Conservation (phyloP, 2,888 invertebrate genomes). For the Slavum lentiscoides region DNA sequence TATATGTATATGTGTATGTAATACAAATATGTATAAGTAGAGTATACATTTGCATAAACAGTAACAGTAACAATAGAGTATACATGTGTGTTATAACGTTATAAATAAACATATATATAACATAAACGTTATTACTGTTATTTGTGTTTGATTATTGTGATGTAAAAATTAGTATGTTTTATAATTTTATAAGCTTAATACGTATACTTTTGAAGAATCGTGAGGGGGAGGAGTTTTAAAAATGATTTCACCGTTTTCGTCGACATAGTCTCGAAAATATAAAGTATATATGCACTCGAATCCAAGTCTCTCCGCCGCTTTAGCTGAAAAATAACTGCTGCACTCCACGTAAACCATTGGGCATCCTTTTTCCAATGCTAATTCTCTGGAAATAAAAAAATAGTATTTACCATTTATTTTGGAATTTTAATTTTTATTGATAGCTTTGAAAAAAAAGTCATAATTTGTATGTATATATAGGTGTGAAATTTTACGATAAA, state of each 20-base stretch:
- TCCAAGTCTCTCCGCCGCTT: constrained; percentile 71
- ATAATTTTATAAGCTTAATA: constrained; percentile 56
- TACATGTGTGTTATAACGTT: no score
- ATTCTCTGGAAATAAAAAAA: constrained; percentile 63
- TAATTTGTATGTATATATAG: background rate
- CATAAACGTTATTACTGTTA: no score
- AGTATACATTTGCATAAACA: no score
- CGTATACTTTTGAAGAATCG: constrained; percentile 65
- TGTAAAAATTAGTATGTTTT: no score
- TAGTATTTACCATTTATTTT: background rate
- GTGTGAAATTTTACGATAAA: no score
- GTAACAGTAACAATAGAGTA: no score
- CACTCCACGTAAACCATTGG: constrained; percentile 73
- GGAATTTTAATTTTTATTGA: background rate
- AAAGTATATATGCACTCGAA: constrained; percentile 71
- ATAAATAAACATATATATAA: no score
- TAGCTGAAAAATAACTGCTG: constrained; percentile 76
- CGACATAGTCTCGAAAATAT: constrained; percentile 69
- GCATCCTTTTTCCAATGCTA: constrained; percentile 64
- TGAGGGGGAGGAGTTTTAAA: constrained; percentile 71
- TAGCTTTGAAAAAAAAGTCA: background rate
- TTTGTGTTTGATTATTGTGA: no score
- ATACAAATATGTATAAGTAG: no score
- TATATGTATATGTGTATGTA: no score
- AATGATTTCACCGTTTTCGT: constrained; percentile 67